A percentile compares a stretch with the other conserved stretches of the same genome.
Conservation (phyloP, 2,888 invertebrate genomes). For the Melangyna quadrimaculata region DNA sequence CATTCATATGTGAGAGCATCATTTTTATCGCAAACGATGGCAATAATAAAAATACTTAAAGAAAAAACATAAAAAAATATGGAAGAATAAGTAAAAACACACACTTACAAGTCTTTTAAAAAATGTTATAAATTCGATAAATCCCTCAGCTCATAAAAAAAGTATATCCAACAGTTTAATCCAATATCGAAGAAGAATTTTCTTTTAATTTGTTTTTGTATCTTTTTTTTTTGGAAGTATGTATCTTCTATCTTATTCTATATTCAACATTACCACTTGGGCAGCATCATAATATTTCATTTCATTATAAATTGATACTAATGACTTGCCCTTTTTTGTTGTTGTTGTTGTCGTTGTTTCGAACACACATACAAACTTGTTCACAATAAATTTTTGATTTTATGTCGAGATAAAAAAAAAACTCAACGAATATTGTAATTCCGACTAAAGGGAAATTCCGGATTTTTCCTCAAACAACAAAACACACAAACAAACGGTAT, state of each 20-base stretch:
- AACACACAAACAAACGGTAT: neutral
- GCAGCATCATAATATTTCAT: slow-evolving; percentile 51
- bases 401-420: slow-evolving; percentile 14
- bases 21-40: slow-evolving; percentile 10
- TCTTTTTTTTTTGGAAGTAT: too few species aligned
- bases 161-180: slow-evolving; percentile 66
- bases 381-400: slow-evolving; percentile 48
- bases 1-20: slow-evolving; percentile 26
- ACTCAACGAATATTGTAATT: slow-evolving; percentile 44
- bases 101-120: slow-evolving; percentile 46
- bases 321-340: slow-evolving; percentile 17
- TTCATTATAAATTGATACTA: slow-evolving; percentile 46
- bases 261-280: slow-evolving; percentile 32
- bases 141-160: neutral
- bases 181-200: slow-evolving; percentile 39
- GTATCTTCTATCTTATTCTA: slow-evolving; percentile 1
- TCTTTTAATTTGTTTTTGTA: neutral
- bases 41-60: slow-evolving; percentile 38
- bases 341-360: too few species aligned
- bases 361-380: slow-evolving; percentile 6
- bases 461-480: neutral
- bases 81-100: neutral
- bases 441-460: slow-evolving; percentile 19
- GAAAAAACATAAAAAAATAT: neutral
- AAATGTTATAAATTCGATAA: slow-evolving; percentile 9